A percentile compares a stretch with the other conserved stretches of the same genome.
Evolutionary conservation across 2,888 invertebrate species (phyloP).

Genomic region (Oeneis ivallda): DNA sequence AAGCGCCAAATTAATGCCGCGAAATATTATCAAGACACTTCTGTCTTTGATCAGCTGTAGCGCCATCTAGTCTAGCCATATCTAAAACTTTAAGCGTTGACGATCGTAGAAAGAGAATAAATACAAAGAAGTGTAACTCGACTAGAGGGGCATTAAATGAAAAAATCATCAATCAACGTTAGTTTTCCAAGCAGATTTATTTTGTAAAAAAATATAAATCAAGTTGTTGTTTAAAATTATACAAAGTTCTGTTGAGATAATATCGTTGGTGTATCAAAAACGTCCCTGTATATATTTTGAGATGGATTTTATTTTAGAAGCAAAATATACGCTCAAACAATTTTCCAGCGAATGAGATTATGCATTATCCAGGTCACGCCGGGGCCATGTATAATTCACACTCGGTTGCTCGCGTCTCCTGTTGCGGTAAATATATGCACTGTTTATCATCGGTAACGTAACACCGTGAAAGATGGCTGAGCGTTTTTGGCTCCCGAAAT

Average conservation of each 20-base stretch:
- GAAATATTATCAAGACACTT: too few species aligned
- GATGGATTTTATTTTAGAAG: conserved; percentile 15
- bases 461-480: conserved; percentile 30
- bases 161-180: too few species aligned
- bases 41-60: too few species aligned
- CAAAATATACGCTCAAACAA: conserved; percentile 20
- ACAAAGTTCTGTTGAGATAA: background rate
- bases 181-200: too few species aligned
- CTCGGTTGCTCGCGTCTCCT: conserved; percentile 28
- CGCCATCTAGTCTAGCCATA: too few species aligned
- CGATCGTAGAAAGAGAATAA: too few species aligned
- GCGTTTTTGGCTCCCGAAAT: conserved; percentile 28
- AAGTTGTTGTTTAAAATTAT: background rate
- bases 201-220: too few species aligned
- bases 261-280: background rate
- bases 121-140: too few species aligned
- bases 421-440: conserved; percentile 34
- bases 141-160: too few species aligned
- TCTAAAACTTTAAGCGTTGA: too few species aligned
- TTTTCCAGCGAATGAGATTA: conserved; percentile 25
- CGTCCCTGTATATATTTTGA: conserved; percentile 3
- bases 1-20: too few species aligned
- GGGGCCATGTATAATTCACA: conserved; percentile 35
- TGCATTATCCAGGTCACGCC: conserved; percentile 30
- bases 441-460: conserved; percentile 33